Percentiles rank a stretch among this genome's conserved stretches.
phyloP scores from a whole-genome alignment of 1,140 invertebrate species.

The Batillaria attramentaria region DNA sequence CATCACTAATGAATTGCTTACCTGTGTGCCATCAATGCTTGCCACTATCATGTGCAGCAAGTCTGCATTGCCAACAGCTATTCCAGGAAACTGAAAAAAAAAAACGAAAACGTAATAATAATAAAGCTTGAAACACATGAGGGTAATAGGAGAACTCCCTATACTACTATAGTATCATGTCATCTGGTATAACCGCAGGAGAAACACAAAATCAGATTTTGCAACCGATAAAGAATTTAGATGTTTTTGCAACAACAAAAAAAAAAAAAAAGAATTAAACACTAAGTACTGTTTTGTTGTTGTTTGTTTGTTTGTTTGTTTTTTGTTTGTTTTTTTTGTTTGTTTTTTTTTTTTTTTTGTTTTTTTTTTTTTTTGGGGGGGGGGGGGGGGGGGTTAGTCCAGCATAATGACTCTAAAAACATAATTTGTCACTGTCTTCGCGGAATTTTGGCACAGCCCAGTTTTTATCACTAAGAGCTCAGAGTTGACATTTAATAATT shows the following conservation, averaged over 20 bases:
- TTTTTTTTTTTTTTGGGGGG: not conserved
- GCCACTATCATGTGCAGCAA: conserved; percentile 90
- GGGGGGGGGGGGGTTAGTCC: too few relatives aligned
- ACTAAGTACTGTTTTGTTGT: too few relatives aligned
- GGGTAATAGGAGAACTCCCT: too few relatives aligned
- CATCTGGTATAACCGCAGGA: too few relatives aligned
- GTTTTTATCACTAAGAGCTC: too few relatives aligned
- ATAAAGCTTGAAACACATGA: not conserved
- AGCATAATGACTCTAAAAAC: not conserved
- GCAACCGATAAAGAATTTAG: too few relatives aligned
- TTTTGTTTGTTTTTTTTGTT: too few relatives aligned
- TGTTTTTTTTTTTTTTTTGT: not conserved
- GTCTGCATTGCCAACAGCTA: conserved; percentile 87
- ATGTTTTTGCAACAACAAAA: not conserved
- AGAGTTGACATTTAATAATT: not conserved
- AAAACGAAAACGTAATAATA: conserved; percentile 2
- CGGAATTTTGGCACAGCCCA: too few relatives aligned
- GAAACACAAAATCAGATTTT: too few relatives aligned
- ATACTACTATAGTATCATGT: too few relatives aligned
- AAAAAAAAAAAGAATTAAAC: not conserved
- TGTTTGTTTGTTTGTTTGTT: too few relatives aligned
- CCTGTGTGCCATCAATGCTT: conserved; percentile 88
- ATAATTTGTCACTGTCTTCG: not conserved
- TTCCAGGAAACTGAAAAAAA: conserved; percentile 82
- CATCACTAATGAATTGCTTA: conserved; percentile 36